phyloP scores from a whole-genome alignment of 1,140 invertebrate genomes.

The Achroia grisella region DNA sequence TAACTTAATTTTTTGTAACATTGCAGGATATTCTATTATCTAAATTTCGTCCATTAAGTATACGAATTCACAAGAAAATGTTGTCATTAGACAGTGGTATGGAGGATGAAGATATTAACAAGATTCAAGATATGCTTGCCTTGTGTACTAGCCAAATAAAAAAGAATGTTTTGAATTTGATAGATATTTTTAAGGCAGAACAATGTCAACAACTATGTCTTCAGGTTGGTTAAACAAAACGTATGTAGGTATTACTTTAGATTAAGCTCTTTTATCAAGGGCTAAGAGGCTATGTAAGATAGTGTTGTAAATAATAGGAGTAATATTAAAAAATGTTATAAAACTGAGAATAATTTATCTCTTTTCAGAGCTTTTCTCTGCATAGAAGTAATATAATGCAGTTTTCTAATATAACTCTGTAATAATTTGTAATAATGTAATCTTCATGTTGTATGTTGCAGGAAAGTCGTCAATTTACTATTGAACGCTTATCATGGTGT shows the following conservation, averaged over 20 bases:
- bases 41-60: conserved; percentile 36
- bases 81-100: conserved; percentile 10
- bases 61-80: conserved; percentile 31
- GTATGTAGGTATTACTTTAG: too few species aligned
- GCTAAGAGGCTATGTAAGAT: too few species aligned
- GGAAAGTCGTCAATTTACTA: conserved; percentile 47
- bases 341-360: too few species aligned
- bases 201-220: conserved; percentile 21
- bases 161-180: conserved; percentile 45
- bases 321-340: too few species aligned
- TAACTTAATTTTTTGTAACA: too few species aligned
- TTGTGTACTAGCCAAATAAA: conserved; percentile 61
- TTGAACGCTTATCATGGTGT: conserved; percentile 55
- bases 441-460: conserved; percentile 22
- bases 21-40: conserved; percentile 27
- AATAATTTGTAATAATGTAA: too few species aligned
- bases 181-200: conserved; percentile 50
- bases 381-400: too few species aligned
- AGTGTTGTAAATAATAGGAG: too few species aligned
- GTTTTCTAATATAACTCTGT: too few species aligned
- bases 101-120: conserved; percentile 15
- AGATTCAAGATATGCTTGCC: conserved; percentile 38
- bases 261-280: too few species aligned
- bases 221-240: conserved; percentile 24
- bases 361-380: too few species aligned